These are phyloP conservation scores for Achatina immaculata DNA, from an alignment of 1,140 invertebrate genomes.

Conservation along the genomic window DNA sequence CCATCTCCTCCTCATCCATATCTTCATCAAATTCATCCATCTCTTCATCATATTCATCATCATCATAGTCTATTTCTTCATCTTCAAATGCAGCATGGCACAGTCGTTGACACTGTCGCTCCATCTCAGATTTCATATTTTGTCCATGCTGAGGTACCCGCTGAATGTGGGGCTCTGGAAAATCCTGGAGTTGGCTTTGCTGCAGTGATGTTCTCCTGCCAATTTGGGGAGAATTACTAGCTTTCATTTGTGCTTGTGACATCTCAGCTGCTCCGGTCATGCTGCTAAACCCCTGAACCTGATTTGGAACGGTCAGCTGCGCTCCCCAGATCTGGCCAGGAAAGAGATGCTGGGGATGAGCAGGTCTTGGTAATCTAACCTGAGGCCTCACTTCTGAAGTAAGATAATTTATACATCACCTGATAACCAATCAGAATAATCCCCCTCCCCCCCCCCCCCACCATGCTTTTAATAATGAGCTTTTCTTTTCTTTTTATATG, in stretches of 20 bases:
- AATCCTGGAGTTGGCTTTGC: neutral
- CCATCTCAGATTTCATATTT: neutral
- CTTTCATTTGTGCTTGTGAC: neutral
- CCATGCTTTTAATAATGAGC: too few species aligned
- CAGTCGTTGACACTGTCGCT: neutral
- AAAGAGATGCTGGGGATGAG: neutral
- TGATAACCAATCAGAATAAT: too few species aligned
- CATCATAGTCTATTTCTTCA: constrained; percentile 13
- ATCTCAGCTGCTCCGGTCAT: neutral
- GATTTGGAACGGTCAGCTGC: neutral
- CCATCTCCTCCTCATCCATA: neutral
- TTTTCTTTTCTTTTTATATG: too few species aligned
- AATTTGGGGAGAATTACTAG: neutral
- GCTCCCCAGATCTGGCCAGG: neutral
- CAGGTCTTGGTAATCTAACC: neutral
- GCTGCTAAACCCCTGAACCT: neutral
- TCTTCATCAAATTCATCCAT: constrained; percentile 16
- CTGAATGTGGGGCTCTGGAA: neutral
- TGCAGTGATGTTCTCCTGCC: neutral
- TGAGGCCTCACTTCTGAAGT: neutral
- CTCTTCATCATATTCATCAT: constrained; percentile 21
- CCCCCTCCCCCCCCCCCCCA: too few species aligned
- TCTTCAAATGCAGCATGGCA: neutral
- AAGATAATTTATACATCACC: too few species aligned
- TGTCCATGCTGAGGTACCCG: neutral